Base-by-base conservation (phyloP, 2,797 vertebrate genomes). In the Mormyrus proboscirostris region DNA sequence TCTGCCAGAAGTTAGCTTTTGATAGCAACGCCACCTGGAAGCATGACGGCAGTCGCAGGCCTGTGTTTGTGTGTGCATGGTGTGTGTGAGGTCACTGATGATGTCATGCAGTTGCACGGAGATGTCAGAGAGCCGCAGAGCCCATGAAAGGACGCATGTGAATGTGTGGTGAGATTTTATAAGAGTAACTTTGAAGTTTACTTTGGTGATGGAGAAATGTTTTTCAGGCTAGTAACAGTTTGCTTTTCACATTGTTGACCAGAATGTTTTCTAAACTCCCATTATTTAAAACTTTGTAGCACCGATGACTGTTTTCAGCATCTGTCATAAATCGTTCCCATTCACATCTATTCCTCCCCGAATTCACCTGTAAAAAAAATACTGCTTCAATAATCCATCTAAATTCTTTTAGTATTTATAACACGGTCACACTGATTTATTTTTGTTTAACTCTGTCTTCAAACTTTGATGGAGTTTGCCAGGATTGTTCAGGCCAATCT, bases 131-230 rank as follows among this genome's bases (percentile, higher is more conserved):
- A 92, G 86, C 86, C 89, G 87, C 85, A n/a, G 33, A 29, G 91
- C 93, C 92, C 90, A 79, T 1, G 91, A 93, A 89, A 84, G 65
- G 88, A 76, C 94, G 93, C 92, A 94, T 93, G 93, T 91, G 93
- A 92, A 93, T 90, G 88, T 8, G 12, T 83, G 85, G 90, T 86
- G 83, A 90, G 84, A 92, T 92, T 53, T 86, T 86, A 29, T 25
- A 25, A 5, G 12, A 8, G 38, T 44, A 33, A 33, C 29, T 33
- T 33, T 33, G 29, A 33, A 33, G 14, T 16, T 38, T 38, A 29
- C 50, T 55, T 53, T 86, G 84, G 84, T 22, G 82, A 50, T 50
- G 47, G 41, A 86, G 12, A 86, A 49, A 55, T 86, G 9, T 29
- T 12, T 50, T 14, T 14, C 84, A 51, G 84, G 5, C 25, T 55